Evolutionary conservation across 1,140 invertebrate genomes (phyloP), one percentile per base, ranked within the genome.

Genomic region (Lamellibrachia luymesi): DNA sequence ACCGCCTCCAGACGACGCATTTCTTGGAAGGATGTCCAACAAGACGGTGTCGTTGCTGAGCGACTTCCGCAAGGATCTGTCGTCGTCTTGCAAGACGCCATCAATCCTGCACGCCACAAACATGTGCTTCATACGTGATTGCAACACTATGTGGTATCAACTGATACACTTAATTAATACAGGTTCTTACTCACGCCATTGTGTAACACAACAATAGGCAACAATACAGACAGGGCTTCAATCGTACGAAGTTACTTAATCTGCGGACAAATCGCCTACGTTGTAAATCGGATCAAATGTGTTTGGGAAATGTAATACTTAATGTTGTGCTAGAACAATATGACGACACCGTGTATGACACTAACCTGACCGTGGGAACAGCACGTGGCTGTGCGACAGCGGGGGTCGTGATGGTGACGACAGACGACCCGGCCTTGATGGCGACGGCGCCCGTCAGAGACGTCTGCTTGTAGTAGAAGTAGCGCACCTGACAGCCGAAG

Each of bases 321-420:
- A n/a, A n/a, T n/a, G n/a, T n/a, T n/a, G n/a, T n/a, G n/a, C n/a
- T n/a, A n/a, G n/a, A n/a, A n/a, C 64, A 10, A 22, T 8, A 8
- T 22, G 64, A 80, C 13, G 25, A 10, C 64, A 80, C 64, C 13
- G 5, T 80, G 64, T 10, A 10, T 52, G 64, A 2, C 64, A 80
- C 64, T 80, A 2, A 80, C 64, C 64, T 80, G 64, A 80, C 64
- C 64, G 17, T 22, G 64, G 64, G 64, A 13, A 80, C 64, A 80
- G 13, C 64, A 13, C 64, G 10, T 80, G 5, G 64, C 64, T 80
- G 64, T 80, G 64, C 64, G 64, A 80, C 13, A 80, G 64, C 64
- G 17, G 91, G 91, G 49, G 91, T 91, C 17, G 91, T 91, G 49
- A 91, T 51, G 49, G 91, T 91, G 91, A 91, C 91, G 22, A 91